Percentiles rank a stretch among this genome's conserved stretches.
Conservation (phyloP, 37 sponge, comb jelly and placozoan genomes). For the Axinella damicornis region DNA sequence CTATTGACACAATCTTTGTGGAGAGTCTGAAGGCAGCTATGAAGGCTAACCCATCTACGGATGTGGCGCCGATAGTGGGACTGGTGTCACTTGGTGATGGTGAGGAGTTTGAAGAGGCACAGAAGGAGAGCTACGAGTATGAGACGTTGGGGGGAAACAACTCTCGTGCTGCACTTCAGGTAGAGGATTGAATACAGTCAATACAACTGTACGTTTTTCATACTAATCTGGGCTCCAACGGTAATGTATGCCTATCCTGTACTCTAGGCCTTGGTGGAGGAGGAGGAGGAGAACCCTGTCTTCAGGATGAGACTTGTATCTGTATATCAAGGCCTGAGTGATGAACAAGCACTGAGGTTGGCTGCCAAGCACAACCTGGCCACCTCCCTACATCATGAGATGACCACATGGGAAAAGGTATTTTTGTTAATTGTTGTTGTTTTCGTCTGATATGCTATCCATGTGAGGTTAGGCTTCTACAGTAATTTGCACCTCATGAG, state of each 20-base stretch:
- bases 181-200: no score
- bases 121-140: conserved; percentile 2
- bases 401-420: conserved; percentile 16
- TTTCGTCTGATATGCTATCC: no score
- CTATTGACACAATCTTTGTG: not conserved
- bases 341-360: conserved; percentile 4
- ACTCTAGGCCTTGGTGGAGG: not conserved
- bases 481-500: no score
- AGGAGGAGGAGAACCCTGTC: not conserved
- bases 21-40: not conserved
- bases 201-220: no score
- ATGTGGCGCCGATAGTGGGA: conserved; percentile 10
- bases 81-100: not conserved
- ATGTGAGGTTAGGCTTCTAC: no score
- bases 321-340: not conserved
- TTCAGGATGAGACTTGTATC: conserved; percentile 5
- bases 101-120: not conserved
- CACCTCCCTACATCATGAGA: conserved; percentile 5
- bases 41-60: not conserved
- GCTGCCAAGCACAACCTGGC: conserved; percentile 14
- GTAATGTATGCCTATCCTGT: not conserved
- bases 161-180: conserved; percentile 5
- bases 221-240: no score
- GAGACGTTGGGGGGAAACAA: conserved; percentile 26
- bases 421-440: no score